Base-by-base conservation (phyloP, 2,797 vertebrate species). In the Eulemur rubriventer region DNA sequence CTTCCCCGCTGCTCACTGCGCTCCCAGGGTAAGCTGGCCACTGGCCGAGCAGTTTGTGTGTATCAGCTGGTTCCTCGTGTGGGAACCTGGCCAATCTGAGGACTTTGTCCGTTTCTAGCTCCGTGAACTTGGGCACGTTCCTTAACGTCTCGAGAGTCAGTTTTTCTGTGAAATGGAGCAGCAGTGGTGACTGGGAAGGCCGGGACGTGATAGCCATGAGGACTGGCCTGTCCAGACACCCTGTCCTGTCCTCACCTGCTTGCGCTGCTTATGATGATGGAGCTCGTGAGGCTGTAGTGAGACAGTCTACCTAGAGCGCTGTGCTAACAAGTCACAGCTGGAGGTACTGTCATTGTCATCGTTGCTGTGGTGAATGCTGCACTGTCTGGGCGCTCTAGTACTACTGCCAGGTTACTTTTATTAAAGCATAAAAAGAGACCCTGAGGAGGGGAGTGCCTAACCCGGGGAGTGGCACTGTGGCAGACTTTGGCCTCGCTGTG, bases 21-120 rank as follows among this genome's bases (percentile, higher is more conserved):
- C 33, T 14, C 57, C 52, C 1, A 1, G 86, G 73, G 18, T 10
- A 0, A 18, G 43, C 63, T 43, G 4, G 61, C 30, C 24, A 41
- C 76, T 33, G 3, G 1, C 52, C 0, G 0, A 41, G 46, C 1
- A 0, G 26, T n/a, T 7, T 1, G 55, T 3, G 0, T 18, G 13
- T 14, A 1, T 38, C 18, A 8, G 13, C 26, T 1, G 11, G 11
- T 5, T 11, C 52, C 67, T 35, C 9, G 14, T 17, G 12, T 7
- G 38, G 33, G 33, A 14, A 33, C 22, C 18, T 0, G n/a, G 14
- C 28, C 50, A 50, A 2, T 65, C 59, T n/a, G 3, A 52, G 80
- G 8, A 14, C 69, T 11, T 14, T 12, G 9, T 50, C 20, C 10
- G n/a, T n/a, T 22, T 76, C 72, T 5, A 14, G 30, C 6, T 22